phyloP scores from a whole-genome alignment of 2,113 vertebrate species.

The Apteryx owenii region DNA sequence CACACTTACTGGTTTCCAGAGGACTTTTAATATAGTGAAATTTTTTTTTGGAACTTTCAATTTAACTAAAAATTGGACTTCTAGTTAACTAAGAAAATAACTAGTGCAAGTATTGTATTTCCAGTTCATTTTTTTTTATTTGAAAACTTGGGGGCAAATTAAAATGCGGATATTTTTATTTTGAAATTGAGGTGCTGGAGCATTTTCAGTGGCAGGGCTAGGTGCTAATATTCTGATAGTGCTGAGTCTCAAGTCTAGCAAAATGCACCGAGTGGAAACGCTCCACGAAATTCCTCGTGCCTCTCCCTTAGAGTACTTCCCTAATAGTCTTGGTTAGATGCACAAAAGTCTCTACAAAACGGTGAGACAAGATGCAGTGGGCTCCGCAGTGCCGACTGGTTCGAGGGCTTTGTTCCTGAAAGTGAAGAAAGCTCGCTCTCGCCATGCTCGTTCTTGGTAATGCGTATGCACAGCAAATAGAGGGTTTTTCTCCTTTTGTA shows the following conservation, averaged over 20 bases:
- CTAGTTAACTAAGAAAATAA: background rate
- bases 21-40: background rate
- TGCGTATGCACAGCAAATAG: background rate
- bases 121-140: background rate
- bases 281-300: background rate
- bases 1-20: background rate
- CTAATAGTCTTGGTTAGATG: background rate
- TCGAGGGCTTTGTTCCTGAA: background rate
- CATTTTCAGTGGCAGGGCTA: background rate
- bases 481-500: background rate
- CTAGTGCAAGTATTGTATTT: background rate
- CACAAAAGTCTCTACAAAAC: background rate
- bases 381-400: background rate
- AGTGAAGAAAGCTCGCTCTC: background rate
- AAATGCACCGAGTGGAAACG: accelerated
- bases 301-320: background rate
- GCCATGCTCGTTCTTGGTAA: background rate
- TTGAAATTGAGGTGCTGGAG: background rate
- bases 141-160: background rate
- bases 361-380: background rate
- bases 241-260: background rate
- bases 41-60: background rate
- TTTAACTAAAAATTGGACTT: accelerated
- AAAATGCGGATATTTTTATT: background rate
- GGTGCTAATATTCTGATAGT: background rate